These are phyloP conservation scores for Drosophila recens DNA, from an alignment of 2,888 invertebrate species.

Conservation along the genomic window DNA sequence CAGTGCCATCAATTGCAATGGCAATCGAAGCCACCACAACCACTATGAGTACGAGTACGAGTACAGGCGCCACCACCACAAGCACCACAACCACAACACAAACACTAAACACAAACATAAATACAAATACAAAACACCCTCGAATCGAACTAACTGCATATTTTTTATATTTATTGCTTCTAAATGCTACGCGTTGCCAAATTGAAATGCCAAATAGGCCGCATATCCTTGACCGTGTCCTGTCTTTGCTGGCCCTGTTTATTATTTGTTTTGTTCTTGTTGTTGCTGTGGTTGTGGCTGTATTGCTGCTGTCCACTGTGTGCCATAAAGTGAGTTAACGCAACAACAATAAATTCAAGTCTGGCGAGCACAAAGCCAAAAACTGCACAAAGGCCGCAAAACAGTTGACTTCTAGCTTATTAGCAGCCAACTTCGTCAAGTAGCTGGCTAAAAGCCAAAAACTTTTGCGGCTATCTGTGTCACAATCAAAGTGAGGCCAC, in stretches of 20 bases:
- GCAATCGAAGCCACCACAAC: conserved; percentile 54
- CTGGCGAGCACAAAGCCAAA: conserved; percentile 39
- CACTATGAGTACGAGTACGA: neutral
- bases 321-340: conserved; percentile 40
- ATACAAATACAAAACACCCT: conserved; percentile 33
- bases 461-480: conserved; percentile 60
- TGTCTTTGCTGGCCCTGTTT: conserved; percentile 13
- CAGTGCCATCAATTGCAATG: conserved; percentile 65
- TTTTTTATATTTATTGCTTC: conserved; percentile 74
- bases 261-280: neutral
- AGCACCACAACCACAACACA: conserved; percentile 19
- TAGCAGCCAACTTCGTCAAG: conserved; percentile 68
- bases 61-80: neutral
- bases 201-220: conserved; percentile 63
- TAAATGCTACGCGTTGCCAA: conserved; percentile 59
- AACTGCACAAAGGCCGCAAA: conserved; percentile 50
- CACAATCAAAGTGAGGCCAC: conserved; percentile 38
- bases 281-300: conserved; percentile 4
- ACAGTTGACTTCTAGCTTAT: conserved; percentile 56
- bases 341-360: conserved; percentile 50
- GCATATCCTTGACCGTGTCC: conserved; percentile 63
- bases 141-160: conserved; percentile 61
- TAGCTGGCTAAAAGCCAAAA: conserved; percentile 54
- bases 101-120: conserved; percentile 20
- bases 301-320: conserved; percentile 9